A percentile compares a stretch with the other conserved stretches of the same genome.
phyloP scores from a whole-genome alignment of 1,140 invertebrate genomes.

The Coenobita brevimanus region DNA sequence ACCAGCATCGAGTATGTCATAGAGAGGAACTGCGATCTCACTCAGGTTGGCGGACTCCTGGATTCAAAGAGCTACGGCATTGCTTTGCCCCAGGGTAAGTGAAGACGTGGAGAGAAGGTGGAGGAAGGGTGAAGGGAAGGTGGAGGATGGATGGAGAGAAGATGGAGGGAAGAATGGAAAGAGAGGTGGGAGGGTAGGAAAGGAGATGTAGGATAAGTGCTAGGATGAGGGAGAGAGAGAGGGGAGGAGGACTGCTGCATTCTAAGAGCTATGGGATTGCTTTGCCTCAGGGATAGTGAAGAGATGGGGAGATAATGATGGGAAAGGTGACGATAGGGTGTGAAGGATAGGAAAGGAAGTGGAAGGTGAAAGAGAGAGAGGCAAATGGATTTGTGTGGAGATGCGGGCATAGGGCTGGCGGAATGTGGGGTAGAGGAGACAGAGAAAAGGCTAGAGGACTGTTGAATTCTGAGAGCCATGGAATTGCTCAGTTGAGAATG shows the following conservation, averaged over 20 bases:
- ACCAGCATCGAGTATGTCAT: conserved; percentile 84
- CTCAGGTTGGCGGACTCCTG: conserved; percentile 90
- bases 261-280: conserved; percentile 95
- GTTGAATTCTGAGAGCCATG: too few relatives aligned
- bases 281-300: conserved; percentile 78
- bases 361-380: neutral
- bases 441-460: too few relatives aligned
- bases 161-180: neutral
- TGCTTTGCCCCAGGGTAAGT: conserved; percentile 81
- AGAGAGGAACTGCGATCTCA: conserved; percentile 91
- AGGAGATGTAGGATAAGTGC: too few relatives aligned
- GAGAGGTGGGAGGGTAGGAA: too few relatives aligned
- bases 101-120: too few relatives aligned
- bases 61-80: conserved; percentile 95
- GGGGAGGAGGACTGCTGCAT: conserved; percentile 90
- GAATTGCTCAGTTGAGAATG: too few relatives aligned
- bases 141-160: neutral
- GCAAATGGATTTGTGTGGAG: neutral
- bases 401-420: neutral
- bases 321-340: too few relatives aligned
- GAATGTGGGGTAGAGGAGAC: neutral
- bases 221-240: neutral
- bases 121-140: too few relatives aligned
- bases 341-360: neutral
- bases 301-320: too few relatives aligned